Evolutionary conservation across 2,113 vertebrate species (phyloP), one percentile per base, ranked within the genome.

Genomic region (Podarcis raffonei): DNA sequence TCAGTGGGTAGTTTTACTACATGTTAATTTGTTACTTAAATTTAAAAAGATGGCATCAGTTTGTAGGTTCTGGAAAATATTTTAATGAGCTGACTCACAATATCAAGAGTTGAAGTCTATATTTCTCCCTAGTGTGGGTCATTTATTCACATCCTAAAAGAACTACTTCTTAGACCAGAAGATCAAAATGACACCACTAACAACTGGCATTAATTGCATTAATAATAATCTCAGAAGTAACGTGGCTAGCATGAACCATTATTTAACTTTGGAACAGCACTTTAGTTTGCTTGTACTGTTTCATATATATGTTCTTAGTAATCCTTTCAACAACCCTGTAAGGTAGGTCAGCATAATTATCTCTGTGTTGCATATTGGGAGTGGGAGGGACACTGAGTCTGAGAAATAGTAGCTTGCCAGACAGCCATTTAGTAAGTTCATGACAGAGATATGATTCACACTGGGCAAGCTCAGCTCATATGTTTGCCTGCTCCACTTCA

Each of bases 131-230:
- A 22, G 85, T 25, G 42, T 78, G 4, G 11, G 37, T 68, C 2
- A 68, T 84, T 92, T 89, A 84, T 42, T 39, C 27, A 0, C 71
- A 87, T 12, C 69, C 87, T 12, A 89, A 71, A 91, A 77, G 9
- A 39, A 65, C 27, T 23, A 81, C 91, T 91, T 80, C 48, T 53
- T 53, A 53, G 48, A 53, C 48, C 48, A 53, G 48, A 53, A 53
- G 48, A 42, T 23, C 89, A 76, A 11, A 72, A 90, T 77, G 78
- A 84, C 81, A 65, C 30, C 8, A 89, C 66, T 4, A 83, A 57
- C 5, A 75, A 37, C 80, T 81, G 7, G 20, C n/a, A 35, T 35
- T 72, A 88, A 87, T 83, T 12, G 5, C 0, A 15, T 84, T 32
- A 78, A n/a, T n/a, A 86, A 48, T 23, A n/a, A 18, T 25, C 78